A percentile compares a stretch with the other conserved stretches of the same genome.
Conservation (phyloP, 2,113 vertebrate genomes). For the Periophthalmodon schlosseri region DNA sequence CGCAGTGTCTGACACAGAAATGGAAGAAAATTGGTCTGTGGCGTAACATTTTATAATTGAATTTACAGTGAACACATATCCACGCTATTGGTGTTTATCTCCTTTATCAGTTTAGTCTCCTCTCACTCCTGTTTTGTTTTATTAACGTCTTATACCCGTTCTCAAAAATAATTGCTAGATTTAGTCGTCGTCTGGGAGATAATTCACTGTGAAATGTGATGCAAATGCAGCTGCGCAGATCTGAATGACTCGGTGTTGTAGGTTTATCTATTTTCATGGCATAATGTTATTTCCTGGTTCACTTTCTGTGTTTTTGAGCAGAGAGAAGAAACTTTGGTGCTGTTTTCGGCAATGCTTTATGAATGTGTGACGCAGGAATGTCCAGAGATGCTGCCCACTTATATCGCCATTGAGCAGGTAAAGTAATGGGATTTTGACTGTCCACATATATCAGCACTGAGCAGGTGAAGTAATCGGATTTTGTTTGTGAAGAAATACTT, state of each 20-base stretch:
- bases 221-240: background rate
- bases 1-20: slow-evolving; percentile 14
- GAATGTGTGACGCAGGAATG: slow-evolving; percentile 97
- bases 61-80: slow-evolving; percentile 17
- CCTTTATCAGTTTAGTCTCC: slow-evolving; percentile 14
- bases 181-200: slow-evolving; percentile 20
- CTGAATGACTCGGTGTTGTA: background rate
- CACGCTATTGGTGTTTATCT: slow-evolving; percentile 10
- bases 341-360: slow-evolving; percentile 93
- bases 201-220: slow-evolving; percentile 41
- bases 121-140: slow-evolving; percentile 10
- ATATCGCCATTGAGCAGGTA: slow-evolving; percentile 97
- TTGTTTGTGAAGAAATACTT: background rate
- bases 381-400: slow-evolving; percentile 95
- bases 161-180: slow-evolving; percentile 27
- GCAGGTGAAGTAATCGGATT: slow-evolving; percentile 80
- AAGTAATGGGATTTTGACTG: slow-evolving; percentile 10
- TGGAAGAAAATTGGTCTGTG: slow-evolving; percentile 27
- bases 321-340: slow-evolving; percentile 87
- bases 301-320: slow-evolving; percentile 60
- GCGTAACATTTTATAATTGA: slow-evolving; percentile 32
- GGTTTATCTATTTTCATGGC: slow-evolving; percentile 6
- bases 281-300: background rate
- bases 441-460: slow-evolving; percentile 90
- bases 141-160: slow-evolving; percentile 9